phyloP scores from a whole-genome alignment of 1,140 invertebrate species.

The Dinoponera quadriceps region DNA sequence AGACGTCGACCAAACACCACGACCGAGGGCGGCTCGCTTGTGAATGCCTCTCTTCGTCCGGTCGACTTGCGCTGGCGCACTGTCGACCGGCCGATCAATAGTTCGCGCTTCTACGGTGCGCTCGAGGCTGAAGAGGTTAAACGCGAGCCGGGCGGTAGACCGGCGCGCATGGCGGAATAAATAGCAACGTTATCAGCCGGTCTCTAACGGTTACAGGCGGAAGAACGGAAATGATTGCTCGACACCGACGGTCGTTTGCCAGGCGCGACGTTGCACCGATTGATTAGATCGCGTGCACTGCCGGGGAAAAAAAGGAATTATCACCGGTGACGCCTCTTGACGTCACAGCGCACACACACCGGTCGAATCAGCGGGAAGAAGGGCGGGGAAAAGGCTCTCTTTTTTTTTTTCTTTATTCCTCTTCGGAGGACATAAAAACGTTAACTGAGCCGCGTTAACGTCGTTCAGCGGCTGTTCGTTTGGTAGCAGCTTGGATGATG shows the following conservation, averaged over 20 bases:
- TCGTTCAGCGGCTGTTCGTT: no score
- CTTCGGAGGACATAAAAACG: no score
- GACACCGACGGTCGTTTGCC: not conserved
- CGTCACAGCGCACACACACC: no score
- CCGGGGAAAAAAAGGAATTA: not conserved
- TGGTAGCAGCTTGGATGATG: no score
- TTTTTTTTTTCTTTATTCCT: no score
- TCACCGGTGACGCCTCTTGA: not conserved
- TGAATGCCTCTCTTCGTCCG: slow-evolving; percentile 13
- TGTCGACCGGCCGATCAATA: slow-evolving; percentile 63
- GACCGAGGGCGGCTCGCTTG: slow-evolving; percentile 34
- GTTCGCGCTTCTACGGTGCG: slow-evolving; percentile 17
- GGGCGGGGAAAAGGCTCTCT: no score
- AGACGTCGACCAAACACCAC: slow-evolving; percentile 20
- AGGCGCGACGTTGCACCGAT: not conserved
- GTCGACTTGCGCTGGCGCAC: slow-evolving; percentile 65
- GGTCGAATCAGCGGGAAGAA: no score
- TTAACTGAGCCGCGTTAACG: no score
- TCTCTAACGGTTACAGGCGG: slow-evolving; percentile 18
- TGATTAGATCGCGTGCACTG: not conserved
- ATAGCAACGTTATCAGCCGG: slow-evolving; percentile 47
- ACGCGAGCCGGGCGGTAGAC: slow-evolving; percentile 5
- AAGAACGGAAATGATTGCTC: slow-evolving; percentile 50
- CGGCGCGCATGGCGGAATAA: slow-evolving; percentile 33
- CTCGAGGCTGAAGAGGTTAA: slow-evolving; percentile 34